Evolutionary conservation across 1,140 invertebrate genomes (phyloP), one percentile per base, ranked within the genome.

Genomic region (Lordiphosa mommai): DNA sequence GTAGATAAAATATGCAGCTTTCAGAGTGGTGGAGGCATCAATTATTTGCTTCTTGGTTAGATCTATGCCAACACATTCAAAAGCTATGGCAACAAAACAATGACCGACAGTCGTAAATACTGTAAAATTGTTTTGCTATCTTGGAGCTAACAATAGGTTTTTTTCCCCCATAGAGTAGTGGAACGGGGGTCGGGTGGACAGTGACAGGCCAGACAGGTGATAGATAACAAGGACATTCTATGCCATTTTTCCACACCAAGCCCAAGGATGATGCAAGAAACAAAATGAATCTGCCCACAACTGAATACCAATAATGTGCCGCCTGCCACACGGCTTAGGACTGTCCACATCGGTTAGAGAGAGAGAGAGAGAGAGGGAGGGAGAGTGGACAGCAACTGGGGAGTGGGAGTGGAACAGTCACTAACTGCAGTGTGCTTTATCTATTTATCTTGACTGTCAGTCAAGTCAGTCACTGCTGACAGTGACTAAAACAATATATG

Each of bases 301-400:
- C 63, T 67, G 61, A 66, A 66, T 66, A 47, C 61, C 63, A 66
- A 66, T 66, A 66, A 66, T 32, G 63, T 66, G 61, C 63, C 50
- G 52, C 61, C 23, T 67, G 63, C 58, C 63, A 50, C 52, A 50
- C 38, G 52, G 63, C 52, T 58, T 67, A 66, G 63, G 38, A 44
- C 23, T 43, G 51, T 43, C 23, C 23, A 7, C 23, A 27, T 6
- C 6, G 13, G 32, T 16, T 33, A 32, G 16, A 12, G 2, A 9
- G 17, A 7, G 27, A 8, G 23, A 10, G 20, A 16, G 38, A 32
- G 23, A 12, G 1, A 9, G 17, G 1, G 27, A 10, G 30, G 13
- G 14, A 2, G 2, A 3, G 12, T 17, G n/a, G 61, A 44, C n/a
- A n/a, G n/a, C n/a, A n/a, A n/a, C n/a, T n/a, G n/a, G 17, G 1